phyloP scores from a whole-genome alignment of 2,113 vertebrate genomes.

The Sapayoa aenigma region DNA sequence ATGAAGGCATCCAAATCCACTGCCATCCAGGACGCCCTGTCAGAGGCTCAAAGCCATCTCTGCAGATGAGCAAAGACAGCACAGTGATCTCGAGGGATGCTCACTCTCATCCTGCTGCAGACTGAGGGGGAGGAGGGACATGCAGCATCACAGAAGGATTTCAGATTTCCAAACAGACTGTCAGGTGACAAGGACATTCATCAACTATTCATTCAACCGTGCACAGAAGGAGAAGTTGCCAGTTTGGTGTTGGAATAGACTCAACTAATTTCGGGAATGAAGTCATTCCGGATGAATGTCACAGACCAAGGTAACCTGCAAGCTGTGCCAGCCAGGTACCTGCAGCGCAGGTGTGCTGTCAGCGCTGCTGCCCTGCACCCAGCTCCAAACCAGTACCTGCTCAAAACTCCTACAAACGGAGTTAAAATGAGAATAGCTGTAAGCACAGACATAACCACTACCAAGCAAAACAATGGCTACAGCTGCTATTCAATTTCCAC shows the following conservation, averaged over 20 bases:
- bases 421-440: not conserved
- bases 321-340: not conserved
- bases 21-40: too few relatives aligned
- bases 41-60: not conserved
- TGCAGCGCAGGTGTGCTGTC: accelerated
- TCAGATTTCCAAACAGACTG: not conserved
- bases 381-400: not conserved
- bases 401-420: not conserved
- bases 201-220: not conserved
- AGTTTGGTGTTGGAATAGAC: not conserved
- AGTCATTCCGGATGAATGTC: not conserved
- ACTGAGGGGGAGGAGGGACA: not conserved
- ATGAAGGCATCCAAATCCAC: accelerated
- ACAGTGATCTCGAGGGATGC: not conserved
- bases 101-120: not conserved
- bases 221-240: not conserved
- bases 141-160: not conserved
- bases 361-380: not conserved
- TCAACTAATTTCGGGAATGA: not conserved
- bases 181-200: not conserved
- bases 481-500: not conserved
- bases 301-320: not conserved
- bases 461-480: not conserved
- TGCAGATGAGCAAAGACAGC: not conserved
- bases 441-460: not conserved